Percentiles rank a stretch among this genome's conserved stretches.
Conservation (phyloP, 2,797 vertebrate genomes). For the Darevskia mixta region DNA sequence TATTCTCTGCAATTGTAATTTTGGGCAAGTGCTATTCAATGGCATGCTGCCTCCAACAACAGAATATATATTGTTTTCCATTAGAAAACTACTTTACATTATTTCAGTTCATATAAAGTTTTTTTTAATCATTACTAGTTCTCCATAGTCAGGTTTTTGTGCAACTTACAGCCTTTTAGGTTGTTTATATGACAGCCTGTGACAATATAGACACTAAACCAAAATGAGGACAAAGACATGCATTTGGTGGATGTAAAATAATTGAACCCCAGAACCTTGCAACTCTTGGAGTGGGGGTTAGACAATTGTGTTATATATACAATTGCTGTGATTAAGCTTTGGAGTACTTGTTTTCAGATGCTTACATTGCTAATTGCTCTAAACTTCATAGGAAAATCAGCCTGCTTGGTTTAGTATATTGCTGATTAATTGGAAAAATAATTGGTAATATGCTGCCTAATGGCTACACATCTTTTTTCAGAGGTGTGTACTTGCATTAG, state of each 20-base stretch:
- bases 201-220: background rate
- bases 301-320: background rate
- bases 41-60: background rate
- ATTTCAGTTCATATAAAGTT: background rate
- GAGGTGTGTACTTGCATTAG: conserved; percentile 16
- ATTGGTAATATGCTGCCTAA: conserved; percentile 37
- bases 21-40: no score
- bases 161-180: no score
- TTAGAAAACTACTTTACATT: background rate
- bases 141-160: no score
- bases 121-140: no score
- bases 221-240: background rate
- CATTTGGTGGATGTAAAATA: background rate
- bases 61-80: background rate
- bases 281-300: background rate
- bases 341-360: background rate
- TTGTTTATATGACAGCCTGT: no score
- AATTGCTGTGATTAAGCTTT: background rate
- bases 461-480: conserved; percentile 32
- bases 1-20: no score
- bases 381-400: background rate
- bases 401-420: background rate
- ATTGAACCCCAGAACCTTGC: background rate
- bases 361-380: background rate
- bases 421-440: background rate